These are phyloP conservation scores for Drosophila robusta DNA, from an alignment of 2,888 invertebrate genomes.

Conservation along the genomic window DNA sequence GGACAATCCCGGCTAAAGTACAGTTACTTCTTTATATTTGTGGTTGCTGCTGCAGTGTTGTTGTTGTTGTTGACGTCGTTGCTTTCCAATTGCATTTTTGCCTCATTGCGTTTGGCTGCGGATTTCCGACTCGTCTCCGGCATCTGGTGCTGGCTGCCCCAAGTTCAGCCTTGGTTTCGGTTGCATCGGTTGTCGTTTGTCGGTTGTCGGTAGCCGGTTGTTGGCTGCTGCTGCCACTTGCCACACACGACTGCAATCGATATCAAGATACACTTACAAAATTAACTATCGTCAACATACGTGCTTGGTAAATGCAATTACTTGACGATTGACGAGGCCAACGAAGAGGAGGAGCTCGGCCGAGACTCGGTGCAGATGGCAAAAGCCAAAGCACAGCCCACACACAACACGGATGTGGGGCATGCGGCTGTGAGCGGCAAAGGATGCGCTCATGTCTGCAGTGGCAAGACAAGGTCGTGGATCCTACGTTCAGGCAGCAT, in stretches of 20 bases:
- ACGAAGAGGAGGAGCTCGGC: constrained; percentile 16
- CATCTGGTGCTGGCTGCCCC: constrained; percentile 31
- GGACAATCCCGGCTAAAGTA: not conserved
- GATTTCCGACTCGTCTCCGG: constrained; percentile 46
- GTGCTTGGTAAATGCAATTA: constrained; percentile 79
- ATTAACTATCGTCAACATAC: constrained; percentile 81
- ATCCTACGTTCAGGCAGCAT: constrained; percentile 27
- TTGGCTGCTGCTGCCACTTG: constrained; percentile 25
- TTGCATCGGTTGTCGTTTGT: constrained; percentile 7
- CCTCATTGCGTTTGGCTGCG: constrained; percentile 62
- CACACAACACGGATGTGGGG: constrained; percentile 3
- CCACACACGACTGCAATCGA: constrained; percentile 70
- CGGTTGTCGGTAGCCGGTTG: constrained; percentile 10
- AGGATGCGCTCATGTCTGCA: constrained; percentile 31
- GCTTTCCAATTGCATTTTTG: constrained; percentile 71
- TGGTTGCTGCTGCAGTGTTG: constrained; percentile 16
- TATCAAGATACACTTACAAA: constrained; percentile 80
- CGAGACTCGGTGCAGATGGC: constrained; percentile 14
- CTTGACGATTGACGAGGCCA: constrained; percentile 72
- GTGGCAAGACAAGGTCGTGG: constrained; percentile 33
- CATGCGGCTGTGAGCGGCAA: constrained; percentile 16
- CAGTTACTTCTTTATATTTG: constrained; percentile 2
- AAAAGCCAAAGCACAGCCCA: constrained; percentile 22
- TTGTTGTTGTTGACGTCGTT: constrained; percentile 25
- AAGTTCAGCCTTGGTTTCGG: constrained; percentile 9